These are phyloP conservation scores for Hipposideros larvatus DNA, from an alignment of 2,797 vertebrate genomes.

Conservation along the genomic window DNA sequence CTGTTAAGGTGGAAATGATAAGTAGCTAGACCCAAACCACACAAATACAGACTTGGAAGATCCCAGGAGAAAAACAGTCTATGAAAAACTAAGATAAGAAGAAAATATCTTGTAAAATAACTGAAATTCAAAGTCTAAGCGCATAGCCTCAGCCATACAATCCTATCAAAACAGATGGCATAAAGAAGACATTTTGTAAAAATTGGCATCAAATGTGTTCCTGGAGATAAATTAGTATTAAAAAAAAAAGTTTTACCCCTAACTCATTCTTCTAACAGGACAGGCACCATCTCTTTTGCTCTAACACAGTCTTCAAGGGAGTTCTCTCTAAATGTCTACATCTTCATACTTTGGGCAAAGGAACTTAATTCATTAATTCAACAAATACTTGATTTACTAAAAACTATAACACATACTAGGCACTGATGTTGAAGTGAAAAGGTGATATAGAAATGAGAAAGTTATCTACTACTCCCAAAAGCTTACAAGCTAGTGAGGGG, in stretches of 20 bases:
- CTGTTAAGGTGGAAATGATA: constrained; percentile 72
- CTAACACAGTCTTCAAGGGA: constrained; percentile 34
- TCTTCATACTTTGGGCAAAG: constrained; percentile 29
- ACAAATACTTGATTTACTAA: constrained; percentile 35
- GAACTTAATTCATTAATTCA: constrained; percentile 11
- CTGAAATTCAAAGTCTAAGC: constrained; percentile 62
- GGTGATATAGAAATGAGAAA: neutral
- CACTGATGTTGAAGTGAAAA: constrained; percentile 18
- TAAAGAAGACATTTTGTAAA: constrained; percentile 46
- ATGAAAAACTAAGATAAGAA: constrained; percentile 77
- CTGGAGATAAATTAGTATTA: constrained; percentile 53
- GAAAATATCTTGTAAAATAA: constrained; percentile 77
- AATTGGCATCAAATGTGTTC: constrained; percentile 23
- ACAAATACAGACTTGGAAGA: constrained; percentile 70
- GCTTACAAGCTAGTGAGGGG: neutral
- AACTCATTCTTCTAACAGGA: constrained; percentile 19
- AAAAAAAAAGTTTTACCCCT: neutral
- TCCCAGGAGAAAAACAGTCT: constrained; percentile 65
- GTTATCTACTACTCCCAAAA: neutral
- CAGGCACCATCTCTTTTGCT: neutral
- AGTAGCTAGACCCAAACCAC: constrained; percentile 73
- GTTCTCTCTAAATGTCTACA: neutral
- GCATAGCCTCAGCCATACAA: neutral
- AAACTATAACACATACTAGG: neutral
- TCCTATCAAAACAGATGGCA: constrained; percentile 54